Base-by-base conservation (phyloP, 2,888 invertebrate genomes). In the Microctonus aethiopoides region DNA sequence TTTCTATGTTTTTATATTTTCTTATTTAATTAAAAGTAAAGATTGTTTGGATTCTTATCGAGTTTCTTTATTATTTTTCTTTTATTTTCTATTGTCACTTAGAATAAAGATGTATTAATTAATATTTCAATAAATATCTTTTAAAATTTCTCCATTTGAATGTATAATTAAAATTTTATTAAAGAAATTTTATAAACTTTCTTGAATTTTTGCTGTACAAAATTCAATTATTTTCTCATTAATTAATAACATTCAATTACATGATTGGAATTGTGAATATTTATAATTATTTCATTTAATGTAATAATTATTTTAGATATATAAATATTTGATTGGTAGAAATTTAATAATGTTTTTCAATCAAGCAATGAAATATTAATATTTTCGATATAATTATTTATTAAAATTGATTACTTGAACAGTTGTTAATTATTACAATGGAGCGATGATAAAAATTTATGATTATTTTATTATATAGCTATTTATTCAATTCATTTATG, bases 1-100 rank as follows among this genome's bases (percentile, higher is more conserved):
- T 61, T 56, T 66, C 70, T 6, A n/a, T 29, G 39, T 29, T 16
- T 70, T 60, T 51, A 70, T 65, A 56, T 54, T 39, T 70, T 66
- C 32, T 26, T 39, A 39, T 70, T 16, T 62, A 70, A 70, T 66
- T 62, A 11, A 63, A 26, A 36, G 39, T 51, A 22, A 52, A 63
- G 26, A 63, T 46, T 29, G 9, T 46, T 10, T 32, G 9, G 10
- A 11, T 22, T 22, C 29, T 9, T 2, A 24, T n/a, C n/a, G n/a
- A n/a, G n/a, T n/a, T n/a, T n/a, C n/a, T n/a, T n/a, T n/a, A n/a
- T n/a, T n/a, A n/a, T n/a, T n/a, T n/a, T n/a, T n/a, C n/a, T n/a
- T n/a, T n/a, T n/a, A n/a, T n/a, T n/a, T n/a, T n/a, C n/a, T n/a
- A n/a, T n/a, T n/a, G n/a, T n/a, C n/a, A n/a, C n/a, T n/a, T n/a